Percentiles rank a stretch among this genome's conserved stretches.
These are phyloP conservation scores for Clivina fossor DNA, from an alignment of 2,888 invertebrate genomes.

Conservation along the genomic window DNA sequence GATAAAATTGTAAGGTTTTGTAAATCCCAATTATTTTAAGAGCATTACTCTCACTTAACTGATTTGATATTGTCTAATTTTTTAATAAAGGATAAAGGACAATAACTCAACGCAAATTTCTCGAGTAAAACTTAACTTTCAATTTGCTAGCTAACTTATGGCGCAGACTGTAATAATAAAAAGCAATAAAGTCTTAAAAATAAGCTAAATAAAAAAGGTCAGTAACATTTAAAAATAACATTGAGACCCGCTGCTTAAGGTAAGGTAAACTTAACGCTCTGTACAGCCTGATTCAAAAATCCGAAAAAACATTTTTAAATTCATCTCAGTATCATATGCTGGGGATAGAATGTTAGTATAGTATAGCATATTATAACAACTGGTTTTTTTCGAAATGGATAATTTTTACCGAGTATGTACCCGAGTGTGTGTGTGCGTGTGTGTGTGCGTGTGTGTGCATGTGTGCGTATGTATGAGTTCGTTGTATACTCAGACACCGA, in stretches of 20 bases:
- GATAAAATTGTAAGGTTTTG: no score
- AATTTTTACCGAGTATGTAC: slow-evolving; percentile 16
- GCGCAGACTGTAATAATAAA: slow-evolving; percentile 6
- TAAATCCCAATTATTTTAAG: no score
- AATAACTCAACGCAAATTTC: no score
- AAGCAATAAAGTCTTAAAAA: slow-evolving; percentile 1
- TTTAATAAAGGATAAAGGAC: no score
- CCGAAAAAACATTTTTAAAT: slow-evolving; percentile 8
- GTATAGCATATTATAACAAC: slow-evolving; percentile 14
- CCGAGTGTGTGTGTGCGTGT: not conserved
- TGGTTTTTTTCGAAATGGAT: slow-evolving; percentile 8
- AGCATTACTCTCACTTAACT: no score
- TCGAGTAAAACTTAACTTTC: no score
- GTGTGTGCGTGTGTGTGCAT: not conserved
- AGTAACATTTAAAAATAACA: slow-evolving; percentile 28
- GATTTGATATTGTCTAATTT: no score
- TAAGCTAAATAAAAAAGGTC: slow-evolving; percentile 24
- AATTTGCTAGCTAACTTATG: no score
- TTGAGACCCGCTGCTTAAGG: slow-evolving; percentile 6
- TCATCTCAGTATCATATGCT: not conserved
- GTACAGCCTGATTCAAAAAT: slow-evolving; percentile 14
- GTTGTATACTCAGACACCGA: slow-evolving; percentile 11
- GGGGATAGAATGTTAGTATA: no score
- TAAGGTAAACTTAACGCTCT: slow-evolving; percentile 16
- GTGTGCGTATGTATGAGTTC: not conserved